Base-by-base conservation (phyloP, 2,797 vertebrate genomes). In the Helicolenus hilgendorfi region DNA sequence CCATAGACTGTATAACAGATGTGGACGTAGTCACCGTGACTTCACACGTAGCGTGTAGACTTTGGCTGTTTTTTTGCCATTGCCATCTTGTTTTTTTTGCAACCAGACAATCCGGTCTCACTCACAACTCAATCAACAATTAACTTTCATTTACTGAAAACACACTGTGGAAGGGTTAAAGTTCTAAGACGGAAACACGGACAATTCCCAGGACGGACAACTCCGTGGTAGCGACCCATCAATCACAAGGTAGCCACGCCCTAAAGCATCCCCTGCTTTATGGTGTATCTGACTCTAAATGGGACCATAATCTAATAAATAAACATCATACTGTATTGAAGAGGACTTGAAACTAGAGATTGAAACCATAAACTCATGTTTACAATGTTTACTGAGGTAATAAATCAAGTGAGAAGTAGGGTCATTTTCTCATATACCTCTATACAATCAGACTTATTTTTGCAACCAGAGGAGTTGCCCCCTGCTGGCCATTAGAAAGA, bases 341-440 rank as follows among this genome's bases (percentile, higher is more conserved):
- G n/a, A 55, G 10, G 20, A 55, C 49, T 11, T 55, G 8, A 55
- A 22, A 55, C 49, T 49, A 49, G 49, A 0, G 49, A 55, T 11
- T n/a, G 49, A 55, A n/a, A 55, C 49, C 20, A 22, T 55, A 55
- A 55, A 55, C 49, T 55, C 45, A 49, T 49, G 18, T 49, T 53
- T 53, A 53, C 20, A 53, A 53, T n/a, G 20, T 53, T 22, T 0
- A 55, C 49, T 55, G 49, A n/a, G 20, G 49, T 20, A 55, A 22
- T 22, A 22, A 22, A 55, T 55, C 20, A 22, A 55, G 49, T n/a
- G 4, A 55, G 49, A 55, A 55, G n/a, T n/a, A 55, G 20, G 49
- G 0, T 55, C 2, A 27, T 0, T 59, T 27, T 59, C 26, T 20
- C 14, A 31, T 31, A 20, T 27, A 29, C 59, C 20, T 62, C 0